Evolutionary conservation across 2,113 vertebrate species (phyloP), one percentile per base, ranked within the genome.

Genomic region (Nanorana parkeri): DNA sequence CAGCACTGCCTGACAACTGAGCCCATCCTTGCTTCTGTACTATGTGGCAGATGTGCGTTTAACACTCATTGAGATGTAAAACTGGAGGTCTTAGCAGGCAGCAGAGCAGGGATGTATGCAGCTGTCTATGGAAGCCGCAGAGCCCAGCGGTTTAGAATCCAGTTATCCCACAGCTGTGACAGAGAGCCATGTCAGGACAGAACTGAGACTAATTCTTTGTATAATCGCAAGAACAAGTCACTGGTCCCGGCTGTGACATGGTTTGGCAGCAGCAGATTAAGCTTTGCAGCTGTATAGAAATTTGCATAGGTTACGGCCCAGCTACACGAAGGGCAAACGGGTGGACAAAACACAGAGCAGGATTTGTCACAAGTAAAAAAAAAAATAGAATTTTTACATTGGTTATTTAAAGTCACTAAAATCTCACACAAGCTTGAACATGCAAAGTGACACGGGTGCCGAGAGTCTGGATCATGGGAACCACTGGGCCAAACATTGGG

Each of bases 221-320:
- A 80, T 72, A 72, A 81, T 52, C 21, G 20, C 32, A 41, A 72
- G 68, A 73, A 81, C 68, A 73, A 58, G 54, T 51, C 60, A 54
- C 68, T 64, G 32, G 64, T 73, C 58, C 65, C 69, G 68, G 65
- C 61, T 56, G 61, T 82, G 51, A 82, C 80, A 73, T 66, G 36
- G 74, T 71, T 58, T 80, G 78, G 54, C 78, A 69, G 29, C 52
- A 15, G 69, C 61, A 36, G 32, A 74, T 32, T 36, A 73, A 66
- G 80, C 66, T 74, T 73, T 74, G 69, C 80, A 82, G 80, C 80
- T 82, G 80, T 74, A 82, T 82, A 74, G 65, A 67, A 69, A 72
- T 56, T 54, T 17, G 66, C 47, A 64, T 68, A 16, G 69, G 26
- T 77, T 24, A 13, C 17, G 23, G 24, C 51, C 68, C 64, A 64